Evolutionary conservation across 1,140 invertebrate genomes (phyloP), one percentile per base, ranked within the genome.

Genomic region (Calephelis virginiensis): DNA sequence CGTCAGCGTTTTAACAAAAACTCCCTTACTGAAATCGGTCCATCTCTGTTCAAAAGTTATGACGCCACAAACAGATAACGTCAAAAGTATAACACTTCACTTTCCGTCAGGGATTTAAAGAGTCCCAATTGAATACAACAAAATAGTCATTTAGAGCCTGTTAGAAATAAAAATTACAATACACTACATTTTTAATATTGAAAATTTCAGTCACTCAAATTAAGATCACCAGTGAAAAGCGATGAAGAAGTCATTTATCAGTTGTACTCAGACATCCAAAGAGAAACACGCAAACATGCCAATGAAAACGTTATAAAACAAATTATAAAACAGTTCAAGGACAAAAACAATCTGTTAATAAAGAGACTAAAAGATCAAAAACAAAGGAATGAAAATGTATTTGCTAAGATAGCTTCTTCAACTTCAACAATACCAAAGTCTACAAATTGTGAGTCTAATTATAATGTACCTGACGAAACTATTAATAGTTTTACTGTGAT

Each of bases 291-390:
- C 71, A 65, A 80, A 43, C 46, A 70, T 45, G 69, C 75, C 40
- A 63, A 69, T 38, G 68, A 82, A 14, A 65, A 77, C 37, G 49
- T 53, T 14, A 68, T 80, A 7, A 78, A 78, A 67, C 53, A 65
- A 60, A 71, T 87, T 17, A 40, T 91, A 46, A 61, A 69, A 38
- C 77, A 81, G 64, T 91, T 91, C 68, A 90, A 85, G 76, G 61
- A 68, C 62, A 70, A 81, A 5, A 64, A 92, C 75, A 80, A 78
- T 7, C 13, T 80, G 46, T 40, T 90, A 28, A 61, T 89, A 8
- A 68, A 78, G 70, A 74, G 65, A 62, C 59, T 88, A 28, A 70
- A 67, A 49, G 47, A 14, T 12, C 66, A 80, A 69, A 75, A 61
- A 61, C 78, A 46, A 56, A 13, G 53, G 64, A 11, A 53, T 64